Conservation (phyloP, 2,797 vertebrate genomes). For the Mormyrus hasselquistii region DNA sequence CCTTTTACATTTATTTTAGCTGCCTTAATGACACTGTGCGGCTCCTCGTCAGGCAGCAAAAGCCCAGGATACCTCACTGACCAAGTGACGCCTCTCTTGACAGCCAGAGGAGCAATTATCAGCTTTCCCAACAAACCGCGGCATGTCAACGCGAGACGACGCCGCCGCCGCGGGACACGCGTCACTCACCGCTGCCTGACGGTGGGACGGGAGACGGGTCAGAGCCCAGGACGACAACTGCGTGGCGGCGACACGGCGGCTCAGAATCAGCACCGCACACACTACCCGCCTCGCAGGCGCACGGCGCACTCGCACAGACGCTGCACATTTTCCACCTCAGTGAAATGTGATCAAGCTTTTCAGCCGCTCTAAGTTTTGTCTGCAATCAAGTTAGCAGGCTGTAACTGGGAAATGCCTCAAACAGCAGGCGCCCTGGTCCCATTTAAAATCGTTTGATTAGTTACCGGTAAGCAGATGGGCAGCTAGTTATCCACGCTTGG, state of each 20-base stretch:
- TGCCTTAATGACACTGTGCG: neutral
- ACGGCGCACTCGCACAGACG: neutral
- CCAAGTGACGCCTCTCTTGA: neutral
- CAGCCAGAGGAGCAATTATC: neutral
- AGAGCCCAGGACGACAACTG: neutral
- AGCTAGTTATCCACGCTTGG: neutral
- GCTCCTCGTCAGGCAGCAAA: neutral
- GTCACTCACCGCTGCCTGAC: neutral
- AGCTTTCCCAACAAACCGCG: neutral
- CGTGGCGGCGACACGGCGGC: neutral
- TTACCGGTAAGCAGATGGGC: neutral
- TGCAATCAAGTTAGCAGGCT: neutral
- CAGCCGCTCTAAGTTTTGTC: neutral
- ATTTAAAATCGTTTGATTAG: neutral
- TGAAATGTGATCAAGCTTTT: neutral
- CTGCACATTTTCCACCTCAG: neutral
- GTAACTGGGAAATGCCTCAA: neutral
- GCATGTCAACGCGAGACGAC: neutral
- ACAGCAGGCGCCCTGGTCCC: neutral
- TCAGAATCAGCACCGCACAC: neutral
- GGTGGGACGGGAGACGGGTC: neutral
- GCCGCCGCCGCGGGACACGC: neutral
- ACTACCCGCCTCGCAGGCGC: neutral
- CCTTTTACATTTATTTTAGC: neutral
- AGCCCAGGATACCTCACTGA: neutral